Conservation (phyloP, 2,797 vertebrate species). For the Urophycis tenuis region DNA sequence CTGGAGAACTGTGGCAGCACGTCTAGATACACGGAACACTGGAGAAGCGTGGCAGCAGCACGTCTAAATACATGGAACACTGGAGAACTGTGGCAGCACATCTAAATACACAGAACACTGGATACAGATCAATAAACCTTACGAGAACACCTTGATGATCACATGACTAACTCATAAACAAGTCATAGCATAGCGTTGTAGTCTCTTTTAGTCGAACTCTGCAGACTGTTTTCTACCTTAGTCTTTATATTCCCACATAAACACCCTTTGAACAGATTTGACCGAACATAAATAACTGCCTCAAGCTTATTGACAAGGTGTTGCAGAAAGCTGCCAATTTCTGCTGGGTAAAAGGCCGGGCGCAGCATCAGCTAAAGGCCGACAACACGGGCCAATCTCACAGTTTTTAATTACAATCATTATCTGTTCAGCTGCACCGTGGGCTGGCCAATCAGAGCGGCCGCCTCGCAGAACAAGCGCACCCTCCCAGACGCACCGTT, state of each 20-base stretch:
- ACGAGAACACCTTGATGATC: background rate
- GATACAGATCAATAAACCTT: background rate
- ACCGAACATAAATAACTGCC: background rate
- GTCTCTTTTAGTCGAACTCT: background rate
- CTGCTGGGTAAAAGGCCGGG: constrained; percentile 5
- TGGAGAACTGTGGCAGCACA: background rate
- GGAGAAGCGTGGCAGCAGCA: too few relatives aligned
- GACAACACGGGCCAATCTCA: constrained; percentile 41
- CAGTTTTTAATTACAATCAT: constrained; percentile 32
- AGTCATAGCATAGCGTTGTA: background rate
- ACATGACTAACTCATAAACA: background rate
- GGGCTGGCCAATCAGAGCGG: constrained; percentile 18
- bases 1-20: background rate
- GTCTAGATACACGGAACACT: background rate
- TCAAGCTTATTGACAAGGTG: constrained; percentile 11
- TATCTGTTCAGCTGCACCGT: constrained; percentile 36
- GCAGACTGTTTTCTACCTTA: background rate
- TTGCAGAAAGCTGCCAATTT: constrained; percentile 15
- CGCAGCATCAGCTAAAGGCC: constrained; percentile 13
- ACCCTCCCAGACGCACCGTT: background rate
- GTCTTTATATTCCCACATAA: background rate
- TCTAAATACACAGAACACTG: background rate
- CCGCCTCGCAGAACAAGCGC: constrained; percentile 13
- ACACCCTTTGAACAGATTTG: background rate
- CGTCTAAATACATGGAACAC: background rate